These are phyloP conservation scores for Leucopternis melanops DNA, from an alignment of 2,113 vertebrate genomes.

Conservation along the genomic window DNA sequence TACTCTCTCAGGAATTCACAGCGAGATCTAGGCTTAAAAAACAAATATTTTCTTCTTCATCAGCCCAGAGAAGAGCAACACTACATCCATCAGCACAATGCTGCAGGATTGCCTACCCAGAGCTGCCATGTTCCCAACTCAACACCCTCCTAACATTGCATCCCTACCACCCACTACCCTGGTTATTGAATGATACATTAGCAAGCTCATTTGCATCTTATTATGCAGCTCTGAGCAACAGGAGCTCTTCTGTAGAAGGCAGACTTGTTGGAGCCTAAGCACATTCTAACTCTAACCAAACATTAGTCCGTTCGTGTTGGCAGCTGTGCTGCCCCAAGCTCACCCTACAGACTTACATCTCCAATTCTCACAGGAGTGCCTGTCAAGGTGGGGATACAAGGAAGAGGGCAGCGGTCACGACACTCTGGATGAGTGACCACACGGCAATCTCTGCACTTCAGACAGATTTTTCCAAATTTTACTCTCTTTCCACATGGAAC, in stretches of 20 bases:
- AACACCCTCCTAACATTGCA: not conserved
- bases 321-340: not conserved
- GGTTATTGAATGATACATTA: not conserved
- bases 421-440: slow-evolving; percentile 91
- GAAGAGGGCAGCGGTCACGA: slow-evolving; percentile 90
- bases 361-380: slow-evolving; percentile 85
- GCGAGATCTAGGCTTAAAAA: not conserved
- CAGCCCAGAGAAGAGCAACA: not conserved
- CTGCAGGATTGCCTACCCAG: not conserved
- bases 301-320: accelerated
- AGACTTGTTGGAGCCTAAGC: not conserved
- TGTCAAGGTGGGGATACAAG: slow-evolving; percentile 84
- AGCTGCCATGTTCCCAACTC: not conserved
- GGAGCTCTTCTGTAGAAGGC: not conserved
- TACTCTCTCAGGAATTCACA: not conserved
- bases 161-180: not conserved
- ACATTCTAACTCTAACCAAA: not conserved
- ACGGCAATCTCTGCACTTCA: slow-evolving; percentile 92
- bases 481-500: slow-evolving; percentile 96
- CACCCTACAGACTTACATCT: slow-evolving; percentile 70
- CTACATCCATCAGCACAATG: not conserved
- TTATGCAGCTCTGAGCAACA: not conserved
- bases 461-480: slow-evolving; percentile 93
- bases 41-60: not conserved
- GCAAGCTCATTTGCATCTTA: not conserved